Percentiles rank a stretch among this genome's conserved stretches.
Conservation (phyloP, 2,113 vertebrate species). For the Pelusios castaneus region DNA sequence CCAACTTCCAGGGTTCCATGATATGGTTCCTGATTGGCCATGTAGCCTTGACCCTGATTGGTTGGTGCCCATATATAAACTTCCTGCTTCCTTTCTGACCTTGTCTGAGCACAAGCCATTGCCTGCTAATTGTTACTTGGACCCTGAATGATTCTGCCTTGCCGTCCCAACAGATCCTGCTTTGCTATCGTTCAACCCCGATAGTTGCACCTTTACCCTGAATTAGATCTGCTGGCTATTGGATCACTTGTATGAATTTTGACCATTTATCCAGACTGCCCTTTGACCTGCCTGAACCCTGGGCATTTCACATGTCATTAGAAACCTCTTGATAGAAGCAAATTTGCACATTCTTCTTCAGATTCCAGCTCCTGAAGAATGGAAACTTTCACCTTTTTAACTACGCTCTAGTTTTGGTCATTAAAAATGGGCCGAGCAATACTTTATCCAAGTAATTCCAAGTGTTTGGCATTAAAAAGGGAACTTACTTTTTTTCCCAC, state of each 20-base stretch:
- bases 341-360: background rate
- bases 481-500: slow-evolving; percentile 72
- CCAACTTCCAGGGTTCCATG: background rate
- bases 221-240: background rate
- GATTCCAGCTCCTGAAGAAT: background rate
- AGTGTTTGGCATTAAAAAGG: slow-evolving; percentile 69
- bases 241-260: background rate
- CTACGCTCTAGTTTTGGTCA: slow-evolving; percentile 60
- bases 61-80: background rate
- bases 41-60: background rate
- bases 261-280: background rate
- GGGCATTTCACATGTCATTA: background rate
- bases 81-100: background rate
- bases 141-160: background rate
- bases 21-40: background rate
- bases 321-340: background rate
- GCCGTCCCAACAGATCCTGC: background rate
- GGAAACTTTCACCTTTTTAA: slow-evolving; percentile 45
- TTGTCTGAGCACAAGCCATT: background rate
- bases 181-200: background rate
- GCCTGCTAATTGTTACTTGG: background rate
- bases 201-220: background rate
- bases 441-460: slow-evolving; percentile 70
- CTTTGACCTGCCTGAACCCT: background rate
- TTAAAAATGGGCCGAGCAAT: slow-evolving; percentile 57